Percentiles rank a stretch among this genome's conserved stretches.
phyloP scores from a whole-genome alignment of 2,888 invertebrate species.

The Hymenopus coronatus region DNA sequence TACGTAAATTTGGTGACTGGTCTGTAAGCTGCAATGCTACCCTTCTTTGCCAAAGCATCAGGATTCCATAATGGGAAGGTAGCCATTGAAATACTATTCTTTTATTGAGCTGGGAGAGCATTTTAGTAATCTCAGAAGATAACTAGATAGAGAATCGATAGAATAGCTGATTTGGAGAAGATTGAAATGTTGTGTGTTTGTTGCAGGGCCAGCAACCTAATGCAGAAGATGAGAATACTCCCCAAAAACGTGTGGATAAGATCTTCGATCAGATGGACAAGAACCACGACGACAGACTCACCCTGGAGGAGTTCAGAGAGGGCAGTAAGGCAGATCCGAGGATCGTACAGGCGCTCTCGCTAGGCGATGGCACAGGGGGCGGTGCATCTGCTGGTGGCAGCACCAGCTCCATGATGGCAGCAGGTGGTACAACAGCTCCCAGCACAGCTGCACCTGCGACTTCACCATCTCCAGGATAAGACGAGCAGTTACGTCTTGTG shows the following conservation, averaged over 20 bases:
- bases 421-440: background rate
- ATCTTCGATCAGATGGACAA: conserved; percentile 99
- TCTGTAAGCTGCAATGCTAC: too few species aligned
- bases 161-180: too few species aligned
- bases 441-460: conserved; percentile 4
- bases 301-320: conserved; percentile 94
- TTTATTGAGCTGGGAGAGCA: too few species aligned
- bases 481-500: background rate
- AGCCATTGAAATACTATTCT: too few species aligned
- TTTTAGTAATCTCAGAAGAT: too few species aligned
- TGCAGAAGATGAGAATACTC: conserved; percentile 86
- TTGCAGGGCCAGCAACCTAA: conserved; percentile 85
- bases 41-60: too few species aligned
- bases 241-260: conserved; percentile 94
- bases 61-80: too few species aligned
- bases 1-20: too few species aligned
- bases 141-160: too few species aligned
- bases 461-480: conserved; percentile 29
- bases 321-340: conserved; percentile 98
- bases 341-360: conserved; percentile 92
- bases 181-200: background rate
- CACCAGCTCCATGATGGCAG: background rate
- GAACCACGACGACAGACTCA: conserved; percentile 94
- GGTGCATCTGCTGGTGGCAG: conserved; percentile 50
- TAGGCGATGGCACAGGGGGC: conserved; percentile 52